Base-by-base conservation (phyloP, 2,113 vertebrate species). In the Paradisaea rubra region DNA sequence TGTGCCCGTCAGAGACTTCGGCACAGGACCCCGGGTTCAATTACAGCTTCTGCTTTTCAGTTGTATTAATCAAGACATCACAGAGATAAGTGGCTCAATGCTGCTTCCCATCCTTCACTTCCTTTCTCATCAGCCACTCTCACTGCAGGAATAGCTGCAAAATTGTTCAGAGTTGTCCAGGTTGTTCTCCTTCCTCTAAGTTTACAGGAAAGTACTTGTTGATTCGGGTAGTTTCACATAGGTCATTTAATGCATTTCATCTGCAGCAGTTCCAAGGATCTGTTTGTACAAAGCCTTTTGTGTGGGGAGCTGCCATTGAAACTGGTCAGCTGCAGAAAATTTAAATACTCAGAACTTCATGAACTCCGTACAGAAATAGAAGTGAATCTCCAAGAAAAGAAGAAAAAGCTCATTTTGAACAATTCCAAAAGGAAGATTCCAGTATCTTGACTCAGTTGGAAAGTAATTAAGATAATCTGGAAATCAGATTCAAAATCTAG, bases 341-440 rank as follows among this genome's bases (percentile, higher is more conserved):
- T 87, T 81, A 61, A 88, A 79, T 56, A 88, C 39, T 13, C 37
- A 56, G 54, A 21, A 42, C 31, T 87, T 66, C 13, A 13, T 81
- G 61, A 94, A 64, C 80, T 91, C 70, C 6, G 0, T 35, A 64
- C n/a, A 49, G 88, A 83, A 91, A 83, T 22, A 88, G 56, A 86
- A 86, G 12, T 31, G 44, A 77, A 44, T 71, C 50, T 66, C 79
- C 41, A 88, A 84, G 60, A 91, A 82, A 84, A 80, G 71, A 87
- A 78, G 59, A 54, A 92, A 95, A 95, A 86, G 2, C 25, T 86
- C 9, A 19, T 88, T 88, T 54, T 65, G 52, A 65, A 80, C 72
- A 81, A 72, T 61, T 96, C 93, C 78, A 94, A 83, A 79, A 89
- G 86, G 94, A 97, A 93, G 89, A 95, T 94, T 93, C 91, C 86